phyloP scores from a whole-genome alignment of 2,113 vertebrate species.

The Pteruthius melanotis region DNA sequence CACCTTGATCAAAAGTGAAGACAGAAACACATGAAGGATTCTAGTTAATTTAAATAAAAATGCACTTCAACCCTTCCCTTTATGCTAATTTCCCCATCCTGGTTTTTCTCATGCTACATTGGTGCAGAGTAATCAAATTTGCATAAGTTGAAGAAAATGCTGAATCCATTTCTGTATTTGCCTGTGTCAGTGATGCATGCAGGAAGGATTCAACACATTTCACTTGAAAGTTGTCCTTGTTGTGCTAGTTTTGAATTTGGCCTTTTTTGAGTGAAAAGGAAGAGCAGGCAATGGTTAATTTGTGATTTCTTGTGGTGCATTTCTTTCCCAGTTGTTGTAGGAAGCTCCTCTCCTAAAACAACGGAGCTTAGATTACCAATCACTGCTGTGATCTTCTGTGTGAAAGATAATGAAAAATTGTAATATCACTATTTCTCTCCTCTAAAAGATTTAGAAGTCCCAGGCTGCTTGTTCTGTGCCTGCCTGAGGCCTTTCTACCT shows the following conservation, averaged over 20 bases:
- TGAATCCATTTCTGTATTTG: constrained; percentile 13
- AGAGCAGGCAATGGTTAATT: background rate
- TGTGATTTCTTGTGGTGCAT: background rate
- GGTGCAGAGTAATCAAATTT: constrained; percentile 31
- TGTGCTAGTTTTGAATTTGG: background rate
- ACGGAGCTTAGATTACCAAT: background rate
- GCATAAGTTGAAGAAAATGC: constrained; percentile 25
- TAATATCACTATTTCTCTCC: constrained; percentile 41
- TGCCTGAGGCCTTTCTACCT: constrained; percentile 52
- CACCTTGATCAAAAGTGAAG: background rate
- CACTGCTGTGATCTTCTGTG: background rate
- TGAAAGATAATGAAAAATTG: constrained; percentile 30
- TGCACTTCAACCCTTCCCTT: background rate
- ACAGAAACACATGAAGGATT: background rate
- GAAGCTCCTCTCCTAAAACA: background rate
- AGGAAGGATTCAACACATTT: background rate
- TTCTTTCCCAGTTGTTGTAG: background rate
- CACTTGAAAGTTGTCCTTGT: background rate
- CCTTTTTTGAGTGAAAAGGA: background rate
- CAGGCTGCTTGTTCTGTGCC: constrained; percentile 38
- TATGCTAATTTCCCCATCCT: constrained; percentile 4
- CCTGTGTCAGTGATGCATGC: background rate
- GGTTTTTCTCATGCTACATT: background rate
- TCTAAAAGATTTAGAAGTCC: constrained; percentile 58
- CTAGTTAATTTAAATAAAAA: constrained; percentile 40